A percentile compares a stretch with the other conserved stretches of the same genome.
Evolutionary conservation across 2,113 vertebrate species (phyloP).

Genomic region (Toxotes chatareus): DNA sequence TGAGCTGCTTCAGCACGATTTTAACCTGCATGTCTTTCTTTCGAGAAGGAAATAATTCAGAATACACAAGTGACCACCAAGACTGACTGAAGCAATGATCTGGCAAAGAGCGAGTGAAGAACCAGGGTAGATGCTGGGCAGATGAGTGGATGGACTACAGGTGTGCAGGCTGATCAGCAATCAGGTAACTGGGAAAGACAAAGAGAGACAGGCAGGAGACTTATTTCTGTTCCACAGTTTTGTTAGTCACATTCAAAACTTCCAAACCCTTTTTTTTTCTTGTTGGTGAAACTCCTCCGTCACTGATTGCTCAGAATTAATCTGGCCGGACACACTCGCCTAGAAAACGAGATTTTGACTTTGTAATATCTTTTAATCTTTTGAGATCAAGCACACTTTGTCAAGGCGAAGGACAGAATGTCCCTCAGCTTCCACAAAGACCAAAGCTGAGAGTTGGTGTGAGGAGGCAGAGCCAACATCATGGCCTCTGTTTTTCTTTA

Average conservation of each 20-base stretch:
- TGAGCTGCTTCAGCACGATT: too few relatives aligned
- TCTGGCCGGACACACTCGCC: background rate
- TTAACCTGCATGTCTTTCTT: too few relatives aligned
- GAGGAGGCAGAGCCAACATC: background rate
- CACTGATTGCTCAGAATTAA: background rate
- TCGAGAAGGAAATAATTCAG: too few relatives aligned
- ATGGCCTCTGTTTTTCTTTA: background rate
- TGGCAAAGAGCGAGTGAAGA: too few relatives aligned
- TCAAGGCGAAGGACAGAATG: constrained; percentile 2
- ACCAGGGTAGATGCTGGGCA: too few relatives aligned
- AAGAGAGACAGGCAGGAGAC: too few relatives aligned
- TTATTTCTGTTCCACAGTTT: background rate
- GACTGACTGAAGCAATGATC: too few relatives aligned
- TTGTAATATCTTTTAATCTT: constrained; percentile 34
- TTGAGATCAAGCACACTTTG: constrained; percentile 6
- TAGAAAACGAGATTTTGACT: background rate
- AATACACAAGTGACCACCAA: too few relatives aligned
- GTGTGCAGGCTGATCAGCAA: too few relatives aligned
- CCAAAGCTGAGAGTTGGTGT: background rate
- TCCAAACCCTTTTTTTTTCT: background rate
- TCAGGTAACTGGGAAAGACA: background rate
- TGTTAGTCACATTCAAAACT: background rate
- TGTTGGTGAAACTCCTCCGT: background rate
- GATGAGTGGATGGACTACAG: too few relatives aligned
- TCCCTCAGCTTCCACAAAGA: background rate